Evolutionary conservation across 2,113 vertebrate genomes (phyloP).

Genomic region (Callionymus lyra): DNA sequence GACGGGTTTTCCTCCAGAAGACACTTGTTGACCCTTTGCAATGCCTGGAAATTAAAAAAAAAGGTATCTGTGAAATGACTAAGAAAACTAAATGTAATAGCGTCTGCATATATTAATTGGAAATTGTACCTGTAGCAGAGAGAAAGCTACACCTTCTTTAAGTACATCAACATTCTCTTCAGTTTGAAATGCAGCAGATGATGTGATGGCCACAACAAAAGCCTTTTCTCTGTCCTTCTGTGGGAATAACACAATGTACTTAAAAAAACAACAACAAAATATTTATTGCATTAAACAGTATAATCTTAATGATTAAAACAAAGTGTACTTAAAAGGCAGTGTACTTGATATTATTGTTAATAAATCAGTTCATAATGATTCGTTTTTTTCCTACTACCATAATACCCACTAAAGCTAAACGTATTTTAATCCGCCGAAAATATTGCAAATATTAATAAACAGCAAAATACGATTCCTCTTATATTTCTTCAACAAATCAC

Average conservation of each 20-base stretch:
- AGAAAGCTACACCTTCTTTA: conserved; percentile 16
- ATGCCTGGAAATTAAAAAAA: conserved; percentile 38
- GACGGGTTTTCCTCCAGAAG: conserved; percentile 57
- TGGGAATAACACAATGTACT: conserved; percentile 7
- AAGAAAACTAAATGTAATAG: too few species aligned
- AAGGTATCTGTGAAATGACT: neutral
- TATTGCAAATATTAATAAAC: too few species aligned
- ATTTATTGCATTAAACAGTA: neutral
- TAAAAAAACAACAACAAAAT: neutral
- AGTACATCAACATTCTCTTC: conserved; percentile 21
- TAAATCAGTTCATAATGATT: too few species aligned
- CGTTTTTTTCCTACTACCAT: too few species aligned
- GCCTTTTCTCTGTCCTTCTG: conserved; percentile 63
- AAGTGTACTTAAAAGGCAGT: too few species aligned
- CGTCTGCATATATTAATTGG: too few species aligned
- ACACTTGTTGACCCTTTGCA: conserved; percentile 61
- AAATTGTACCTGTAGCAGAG: conserved; percentile 34
- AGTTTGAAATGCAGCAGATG: conserved; percentile 59
- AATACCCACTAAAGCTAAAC: too few species aligned
- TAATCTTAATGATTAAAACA: neutral
- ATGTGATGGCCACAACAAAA: conserved; percentile 65
- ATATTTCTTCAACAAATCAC: too few species aligned
- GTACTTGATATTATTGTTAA: too few species aligned
- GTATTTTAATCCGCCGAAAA: too few species aligned
- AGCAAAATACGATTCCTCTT: too few species aligned